phyloP scores from a whole-genome alignment of 2,113 vertebrate genomes.

The Taxidea taxus region DNA sequence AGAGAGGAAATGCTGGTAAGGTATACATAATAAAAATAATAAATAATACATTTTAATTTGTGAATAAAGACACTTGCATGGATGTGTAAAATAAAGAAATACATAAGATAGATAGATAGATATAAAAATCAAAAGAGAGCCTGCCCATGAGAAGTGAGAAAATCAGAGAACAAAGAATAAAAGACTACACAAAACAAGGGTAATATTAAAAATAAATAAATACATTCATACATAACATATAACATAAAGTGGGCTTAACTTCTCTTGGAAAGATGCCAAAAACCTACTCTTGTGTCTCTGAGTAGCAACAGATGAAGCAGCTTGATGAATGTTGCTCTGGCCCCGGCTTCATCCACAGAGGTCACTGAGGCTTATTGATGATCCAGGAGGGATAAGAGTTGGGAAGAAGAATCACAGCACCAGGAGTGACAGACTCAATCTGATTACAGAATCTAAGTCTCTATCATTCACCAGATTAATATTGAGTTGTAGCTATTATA shows the following conservation, averaged over 20 bases:
- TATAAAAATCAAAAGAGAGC: not conserved
- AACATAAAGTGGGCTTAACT: not conserved
- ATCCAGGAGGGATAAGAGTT: not conserved
- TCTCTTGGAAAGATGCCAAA: constrained; percentile 26
- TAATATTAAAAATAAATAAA: not conserved
- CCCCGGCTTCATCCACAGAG: constrained; percentile 12
- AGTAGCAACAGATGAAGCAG: not conserved
- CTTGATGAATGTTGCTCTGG: not conserved
- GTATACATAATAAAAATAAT: constrained; percentile 34
- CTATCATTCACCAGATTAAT: not conserved
- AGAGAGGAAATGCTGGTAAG: constrained; percentile 42
- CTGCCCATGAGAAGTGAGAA: not conserved
- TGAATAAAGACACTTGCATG: not conserved
- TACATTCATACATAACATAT: not conserved
- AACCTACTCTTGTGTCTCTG: not conserved
- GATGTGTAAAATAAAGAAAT: not conserved
- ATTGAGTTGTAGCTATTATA: not conserved
- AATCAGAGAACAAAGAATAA: not conserved
- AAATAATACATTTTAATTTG: constrained; percentile 60
- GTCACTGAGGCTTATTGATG: constrained; percentile 31
- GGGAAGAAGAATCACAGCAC: constrained; percentile 3
- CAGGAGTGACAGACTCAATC: not conserved
- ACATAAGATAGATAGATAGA: not conserved
- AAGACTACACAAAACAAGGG: not conserved
- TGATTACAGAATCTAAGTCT: constrained; percentile 14